Base-by-base conservation (phyloP, 1,140 invertebrate species). In the Cydia amplana region DNA sequence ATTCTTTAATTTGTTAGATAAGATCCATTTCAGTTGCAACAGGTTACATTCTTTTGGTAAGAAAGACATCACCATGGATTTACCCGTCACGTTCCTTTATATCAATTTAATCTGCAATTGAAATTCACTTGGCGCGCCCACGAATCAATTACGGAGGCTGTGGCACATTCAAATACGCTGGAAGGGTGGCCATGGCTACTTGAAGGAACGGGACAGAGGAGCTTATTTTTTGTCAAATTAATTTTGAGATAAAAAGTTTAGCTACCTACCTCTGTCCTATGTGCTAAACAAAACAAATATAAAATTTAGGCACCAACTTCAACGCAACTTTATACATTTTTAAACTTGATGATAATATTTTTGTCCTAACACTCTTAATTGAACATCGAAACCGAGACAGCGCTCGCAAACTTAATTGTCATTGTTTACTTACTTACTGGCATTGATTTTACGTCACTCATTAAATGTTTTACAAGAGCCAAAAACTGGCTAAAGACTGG, bases 91-190 rank as follows among this genome's bases (percentile, higher is more conserved):
- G 75, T 78, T 73, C 74, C 67, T 76, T 85, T 87, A 88, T 86
- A 89, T 85, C 86, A 88, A 85, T 89, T 89, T 91, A 91, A 89
- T 88, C 82, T 72, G 80, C 77, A 82, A 91, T 91, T 91, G 87
- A 90, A 89, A 91, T 91, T 91, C 89, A 89, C 85, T 82, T 74
- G 79, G 83, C 82, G 83, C 79, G 72, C 72, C 87, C 81, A 85
- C 85, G 89, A 90, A 91, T 91, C 89, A 91, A 91, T 91, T 91
- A 91, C 89, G 75, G 82, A 78, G 80, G 83, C 80, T 63, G 55
- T 63, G 72, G 55, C 73, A 79, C 80, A 89, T 89, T 91, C 87
- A 88, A 88, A 91, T 88, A 76, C 83, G 76, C 82, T 72, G n/a
- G 2, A 64, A 46, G 63, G 74, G 49, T 46, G 49, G 49, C 73